Evolutionary conservation across 1,140 invertebrate genomes (phyloP).

Genomic region (Physella acuta): DNA sequence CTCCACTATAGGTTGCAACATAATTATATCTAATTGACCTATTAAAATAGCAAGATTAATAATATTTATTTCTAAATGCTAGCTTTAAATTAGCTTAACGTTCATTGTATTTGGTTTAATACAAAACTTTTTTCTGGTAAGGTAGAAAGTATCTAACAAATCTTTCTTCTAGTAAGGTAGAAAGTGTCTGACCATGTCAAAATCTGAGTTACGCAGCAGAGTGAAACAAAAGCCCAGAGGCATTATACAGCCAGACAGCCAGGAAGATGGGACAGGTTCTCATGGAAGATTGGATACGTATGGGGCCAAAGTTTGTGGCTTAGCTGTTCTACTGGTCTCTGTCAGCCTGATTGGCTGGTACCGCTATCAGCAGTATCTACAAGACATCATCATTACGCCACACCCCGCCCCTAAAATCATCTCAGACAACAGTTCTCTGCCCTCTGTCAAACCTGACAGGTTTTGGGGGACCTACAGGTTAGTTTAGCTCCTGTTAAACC

Average conservation of each 20-base stretch:
- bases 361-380: slow-evolving; percentile 78
- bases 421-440: slow-evolving; percentile 61
- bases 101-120: no score
- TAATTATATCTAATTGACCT: no score
- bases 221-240: slow-evolving; percentile 7
- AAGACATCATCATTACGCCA: slow-evolving; percentile 85
- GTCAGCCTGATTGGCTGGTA: slow-evolving; percentile 69
- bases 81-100: no score
- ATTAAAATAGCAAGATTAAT: no score
- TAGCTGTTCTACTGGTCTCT: slow-evolving; percentile 21
- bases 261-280: slow-evolving; percentile 14
- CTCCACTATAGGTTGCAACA: no score
- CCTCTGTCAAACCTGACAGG: slow-evolving; percentile 73
- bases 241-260: background rate
- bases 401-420: slow-evolving; percentile 78
- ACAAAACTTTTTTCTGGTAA: no score
- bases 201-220: slow-evolving; percentile 9
- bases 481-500: no score
- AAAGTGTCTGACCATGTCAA: no score
- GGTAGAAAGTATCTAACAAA: no score
- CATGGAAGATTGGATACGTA: slow-evolving; percentile 18
- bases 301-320: slow-evolving; percentile 25
- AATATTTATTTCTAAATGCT: no score
- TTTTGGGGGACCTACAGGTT: slow-evolving; percentile 86
- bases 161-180: no score